phyloP scores from a whole-genome alignment of 1,140 invertebrate species.

The Bemisia tabaci region DNA sequence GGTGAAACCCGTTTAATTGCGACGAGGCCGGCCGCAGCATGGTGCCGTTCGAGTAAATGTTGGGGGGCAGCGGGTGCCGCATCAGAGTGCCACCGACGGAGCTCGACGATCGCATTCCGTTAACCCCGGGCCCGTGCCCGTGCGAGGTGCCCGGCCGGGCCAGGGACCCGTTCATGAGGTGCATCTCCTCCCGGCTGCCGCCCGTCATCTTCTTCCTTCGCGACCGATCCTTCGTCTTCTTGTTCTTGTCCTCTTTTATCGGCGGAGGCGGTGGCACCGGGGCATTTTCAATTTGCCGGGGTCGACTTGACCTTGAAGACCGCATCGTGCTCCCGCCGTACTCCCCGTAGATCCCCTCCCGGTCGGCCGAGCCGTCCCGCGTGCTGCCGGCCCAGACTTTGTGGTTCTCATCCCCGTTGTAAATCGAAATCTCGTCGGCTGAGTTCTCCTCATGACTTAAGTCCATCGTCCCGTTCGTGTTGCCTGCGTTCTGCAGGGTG shows the following conservation, averaged over 20 bases:
- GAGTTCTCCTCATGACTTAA: conserved; percentile 38
- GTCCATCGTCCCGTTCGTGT: conserved; percentile 25
- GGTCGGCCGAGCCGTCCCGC: conserved; percentile 50
- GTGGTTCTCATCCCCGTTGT: conserved; percentile 83
- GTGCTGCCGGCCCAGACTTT: conserved; percentile 74
- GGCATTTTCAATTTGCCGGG: conserved; percentile 60
- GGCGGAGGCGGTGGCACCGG: conserved; percentile 62
- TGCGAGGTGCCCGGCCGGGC: not conserved
- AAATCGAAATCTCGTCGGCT: conserved; percentile 57
- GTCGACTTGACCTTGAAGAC: conserved; percentile 52
- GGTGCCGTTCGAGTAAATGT: conserved; percentile 29
- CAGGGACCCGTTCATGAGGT: conserved; percentile 11
- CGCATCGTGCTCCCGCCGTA: conserved; percentile 52
- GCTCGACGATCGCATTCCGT: conserved; percentile 17
- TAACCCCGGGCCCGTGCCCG: not conserved
- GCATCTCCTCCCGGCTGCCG: conserved; percentile 5
- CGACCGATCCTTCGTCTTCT: conserved; percentile 27
- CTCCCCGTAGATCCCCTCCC: conserved; percentile 51
- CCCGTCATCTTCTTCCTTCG: conserved; percentile 25
- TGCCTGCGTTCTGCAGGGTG: conserved; percentile 22
- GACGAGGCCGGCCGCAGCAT: conserved; percentile 24
- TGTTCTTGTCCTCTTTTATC: conserved; percentile 40
- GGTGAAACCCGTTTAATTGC: conserved; percentile 25
- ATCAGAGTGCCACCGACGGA: conserved; percentile 29
- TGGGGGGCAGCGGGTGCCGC: conserved; percentile 25